phyloP scores from a whole-genome alignment of 2,113 vertebrate genomes.

The Nyctibius bracteatus region DNA sequence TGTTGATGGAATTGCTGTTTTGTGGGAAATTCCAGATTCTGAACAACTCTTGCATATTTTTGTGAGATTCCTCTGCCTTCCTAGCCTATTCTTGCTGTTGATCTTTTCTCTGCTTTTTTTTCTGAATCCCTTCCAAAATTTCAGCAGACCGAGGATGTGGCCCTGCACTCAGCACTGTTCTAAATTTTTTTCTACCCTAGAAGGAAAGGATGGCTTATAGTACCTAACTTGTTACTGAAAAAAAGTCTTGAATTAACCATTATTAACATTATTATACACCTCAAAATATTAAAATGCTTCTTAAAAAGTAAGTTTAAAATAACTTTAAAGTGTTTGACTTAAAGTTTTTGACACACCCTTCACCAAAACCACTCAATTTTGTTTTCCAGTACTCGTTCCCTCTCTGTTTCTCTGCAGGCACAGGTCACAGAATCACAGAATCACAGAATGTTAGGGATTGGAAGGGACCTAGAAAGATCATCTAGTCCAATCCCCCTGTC shows the following conservation, averaged over 20 bases:
- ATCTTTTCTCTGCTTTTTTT: neutral
- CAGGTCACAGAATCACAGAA: no score
- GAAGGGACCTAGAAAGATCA: no score
- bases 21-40: neutral
- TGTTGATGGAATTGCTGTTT: neutral
- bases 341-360: neutral
- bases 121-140: neutral
- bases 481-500: no score
- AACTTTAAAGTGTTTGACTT: neutral
- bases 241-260: neutral
- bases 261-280: neutral
- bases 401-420: neutral
- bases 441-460: no score
- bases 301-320: neutral
- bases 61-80: neutral
- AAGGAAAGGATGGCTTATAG: neutral
- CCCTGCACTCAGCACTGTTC: neutral
- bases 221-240: neutral
- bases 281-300: neutral
- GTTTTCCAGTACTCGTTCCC: neutral
- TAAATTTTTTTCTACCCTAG: neutral
- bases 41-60: neutral
- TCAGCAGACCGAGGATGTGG: neutral
- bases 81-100: neutral
- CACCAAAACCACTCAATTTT: neutral